Evolutionary conservation across 2,797 vertebrate species (phyloP).

Genomic region (Rhodeus uyekii): DNA sequence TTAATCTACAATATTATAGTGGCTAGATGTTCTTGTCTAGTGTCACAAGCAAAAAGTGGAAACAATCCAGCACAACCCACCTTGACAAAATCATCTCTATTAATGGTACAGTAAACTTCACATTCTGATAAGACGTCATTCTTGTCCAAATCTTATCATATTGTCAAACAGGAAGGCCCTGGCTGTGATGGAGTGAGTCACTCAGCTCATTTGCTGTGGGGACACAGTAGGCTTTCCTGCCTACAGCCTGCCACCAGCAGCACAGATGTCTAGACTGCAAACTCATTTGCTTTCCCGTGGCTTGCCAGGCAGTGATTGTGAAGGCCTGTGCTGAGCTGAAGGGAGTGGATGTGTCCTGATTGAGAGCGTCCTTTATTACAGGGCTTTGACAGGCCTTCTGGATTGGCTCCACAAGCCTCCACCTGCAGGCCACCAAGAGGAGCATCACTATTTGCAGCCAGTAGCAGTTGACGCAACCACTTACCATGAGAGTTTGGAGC

Average conservation of each 20-base stretch:
- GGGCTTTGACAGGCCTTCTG: slow-evolving; percentile 68
- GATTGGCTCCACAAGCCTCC: slow-evolving; percentile 78
- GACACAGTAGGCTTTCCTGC: slow-evolving; percentile 67
- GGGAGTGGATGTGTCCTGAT: slow-evolving; percentile 70
- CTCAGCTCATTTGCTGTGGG: slow-evolving; percentile 47
- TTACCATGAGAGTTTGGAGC: slow-evolving; percentile 3
- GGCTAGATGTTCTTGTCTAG: background rate
- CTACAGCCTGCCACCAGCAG: slow-evolving; percentile 71
- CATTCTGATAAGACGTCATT: slow-evolving; percentile 15
- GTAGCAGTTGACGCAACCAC: slow-evolving; percentile 2
- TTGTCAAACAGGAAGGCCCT: slow-evolving; percentile 29
- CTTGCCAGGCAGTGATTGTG: slow-evolving; percentile 78
- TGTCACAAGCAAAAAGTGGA: background rate
- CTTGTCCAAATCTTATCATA: slow-evolving; percentile 39
- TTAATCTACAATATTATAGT: background rate
- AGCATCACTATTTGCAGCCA: slow-evolving; percentile 59
- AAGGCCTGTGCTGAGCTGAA: slow-evolving; percentile 66
- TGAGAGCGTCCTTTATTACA: slow-evolving; percentile 81
- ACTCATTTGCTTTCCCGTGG: slow-evolving; percentile 80
- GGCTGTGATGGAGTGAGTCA: slow-evolving; percentile 40
- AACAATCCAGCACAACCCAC: background rate
- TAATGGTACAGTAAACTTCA: background rate
- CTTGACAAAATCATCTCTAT: background rate
- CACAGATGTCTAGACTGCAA: slow-evolving; percentile 75
- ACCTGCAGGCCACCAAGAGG: slow-evolving; percentile 73